Base-by-base conservation (phyloP, 2,113 vertebrate species). In the Raja brachyura region DNA sequence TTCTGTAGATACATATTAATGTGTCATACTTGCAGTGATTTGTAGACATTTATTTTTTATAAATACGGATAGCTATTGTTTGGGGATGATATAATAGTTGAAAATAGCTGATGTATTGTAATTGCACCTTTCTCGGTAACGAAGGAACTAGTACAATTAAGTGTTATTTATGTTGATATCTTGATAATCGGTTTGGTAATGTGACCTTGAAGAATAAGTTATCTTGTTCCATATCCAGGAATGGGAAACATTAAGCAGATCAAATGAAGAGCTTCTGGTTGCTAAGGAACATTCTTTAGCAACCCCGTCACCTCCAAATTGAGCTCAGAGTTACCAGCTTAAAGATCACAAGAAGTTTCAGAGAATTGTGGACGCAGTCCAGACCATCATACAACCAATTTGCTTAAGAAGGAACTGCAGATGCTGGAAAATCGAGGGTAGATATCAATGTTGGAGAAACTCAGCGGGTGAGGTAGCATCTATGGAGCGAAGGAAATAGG, bases 121-220 rank as follows among this genome's bases (percentile, higher is more conserved):
- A 88, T 88, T 88, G 83, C 83, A 63, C 59, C 28, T 63, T 88
- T 88, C 83, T 88, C 83, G n/a, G 5, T 33, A 63, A 31, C 4
- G 14, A 14, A 28, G 28, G 59, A 63, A 0, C 59, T 16, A 5
- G n/a, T 63, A 14, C 83, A 88, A 88, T 88, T 88, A 88, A 31
- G 28, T 63, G 83, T 61, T 88, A 88, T 88, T 63, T 88, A 13
- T 16, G 83, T 63, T 88, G 83, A 88, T 63, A 88, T 33, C 83
- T 88, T 88, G 83, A 88, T 88, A 63, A 88, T 88, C 83, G 61
- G 83, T 88, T 88, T 66, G 59, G 59, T 31, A 31, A 33, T 66
- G 59, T 88, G 59, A 63, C 59, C 59, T 88, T 63, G 59, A 88
- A 16, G 59, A 31, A 66, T 5, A 63, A 16, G 59, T 31, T 88